Evolutionary conservation across 2,888 invertebrate genomes (phyloP).

Genomic region (Diaperis boleti): DNA sequence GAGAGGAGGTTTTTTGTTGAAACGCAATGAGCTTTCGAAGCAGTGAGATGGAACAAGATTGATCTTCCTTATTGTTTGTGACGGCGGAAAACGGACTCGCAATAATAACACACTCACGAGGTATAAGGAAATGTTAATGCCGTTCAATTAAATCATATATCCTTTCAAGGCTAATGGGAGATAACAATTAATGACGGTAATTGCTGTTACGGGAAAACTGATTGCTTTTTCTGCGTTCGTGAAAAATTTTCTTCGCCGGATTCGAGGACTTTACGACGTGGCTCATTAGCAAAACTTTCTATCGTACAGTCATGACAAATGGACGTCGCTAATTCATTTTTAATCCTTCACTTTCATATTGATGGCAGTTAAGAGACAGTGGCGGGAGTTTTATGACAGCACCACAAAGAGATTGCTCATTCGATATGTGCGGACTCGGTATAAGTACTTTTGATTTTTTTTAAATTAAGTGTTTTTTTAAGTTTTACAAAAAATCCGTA

Average conservation of each 20-base stretch:
- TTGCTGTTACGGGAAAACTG: neutral
- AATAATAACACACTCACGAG: constrained; percentile 7
- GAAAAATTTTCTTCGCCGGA: neutral
- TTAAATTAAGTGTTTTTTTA: no score
- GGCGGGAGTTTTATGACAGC: no score
- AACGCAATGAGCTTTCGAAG: constrained; percentile 6
- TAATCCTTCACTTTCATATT: constrained; percentile 27
- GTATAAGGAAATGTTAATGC: constrained; percentile 14
- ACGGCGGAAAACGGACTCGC: constrained; percentile 21
- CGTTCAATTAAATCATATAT: constrained; percentile 25
- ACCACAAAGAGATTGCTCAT: no score
- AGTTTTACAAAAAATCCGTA: no score
- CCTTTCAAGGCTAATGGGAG: constrained; percentile 21
- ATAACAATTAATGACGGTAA: constrained; percentile 14
- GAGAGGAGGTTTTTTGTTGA: constrained; percentile 2
- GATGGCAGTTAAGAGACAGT: constrained; percentile 8
- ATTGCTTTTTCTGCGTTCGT: neutral
- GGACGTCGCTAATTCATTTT: constrained; percentile 18
- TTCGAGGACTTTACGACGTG: constrained; percentile 1
- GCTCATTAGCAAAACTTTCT: constrained; percentile 20
- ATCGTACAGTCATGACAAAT: neutral
- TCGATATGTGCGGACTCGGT: no score
- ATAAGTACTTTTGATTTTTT: no score
- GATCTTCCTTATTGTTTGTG: constrained; percentile 27
- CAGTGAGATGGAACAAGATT: constrained; percentile 15